A percentile compares a stretch with the other conserved stretches of the same genome.
phyloP scores from a whole-genome alignment of 2,888 invertebrate species.

The Corythucha ciliata region DNA sequence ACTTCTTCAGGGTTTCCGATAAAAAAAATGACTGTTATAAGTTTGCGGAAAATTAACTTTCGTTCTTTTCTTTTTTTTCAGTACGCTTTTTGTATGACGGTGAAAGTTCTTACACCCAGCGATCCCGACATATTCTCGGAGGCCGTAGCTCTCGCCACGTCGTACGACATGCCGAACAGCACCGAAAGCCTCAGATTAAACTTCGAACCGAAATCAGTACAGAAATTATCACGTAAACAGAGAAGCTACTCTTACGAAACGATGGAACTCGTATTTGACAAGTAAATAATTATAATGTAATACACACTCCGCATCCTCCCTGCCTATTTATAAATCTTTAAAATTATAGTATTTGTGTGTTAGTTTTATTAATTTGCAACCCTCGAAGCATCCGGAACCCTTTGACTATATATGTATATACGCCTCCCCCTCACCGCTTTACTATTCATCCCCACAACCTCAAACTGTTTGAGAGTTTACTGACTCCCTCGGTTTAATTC shows the following conservation, averaged over 20 bases:
- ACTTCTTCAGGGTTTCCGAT: not conserved
- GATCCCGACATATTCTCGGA: constrained; percentile 30
- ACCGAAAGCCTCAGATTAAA: constrained; percentile 18
- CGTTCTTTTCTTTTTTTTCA: constrained; percentile 18
- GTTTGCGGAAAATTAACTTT: not conserved
- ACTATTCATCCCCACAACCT: too few relatives aligned
- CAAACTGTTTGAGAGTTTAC: too few relatives aligned
- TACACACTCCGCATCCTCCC: too few relatives aligned
- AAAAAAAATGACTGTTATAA: not conserved
- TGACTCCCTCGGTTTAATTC: too few relatives aligned
- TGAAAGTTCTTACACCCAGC: constrained; percentile 30
- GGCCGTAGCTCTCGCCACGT: constrained; percentile 28
- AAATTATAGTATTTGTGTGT: too few relatives aligned
- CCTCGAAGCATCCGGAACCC: too few relatives aligned
- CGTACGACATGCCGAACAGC: constrained; percentile 30
- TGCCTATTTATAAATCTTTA: too few relatives aligned
- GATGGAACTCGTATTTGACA: constrained; percentile 28
- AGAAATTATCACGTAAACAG: constrained; percentile 17
- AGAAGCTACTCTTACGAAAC: constrained; percentile 28
- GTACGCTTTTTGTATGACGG: constrained; percentile 32
- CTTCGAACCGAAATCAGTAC: constrained; percentile 1
- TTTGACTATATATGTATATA: too few relatives aligned
- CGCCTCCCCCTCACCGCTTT: too few relatives aligned
- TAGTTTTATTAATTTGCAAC: too few relatives aligned
- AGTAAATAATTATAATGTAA: constrained; percentile 26